Base-by-base conservation (phyloP, 2,113 vertebrate genomes). In the Casuarius casuarius region DNA sequence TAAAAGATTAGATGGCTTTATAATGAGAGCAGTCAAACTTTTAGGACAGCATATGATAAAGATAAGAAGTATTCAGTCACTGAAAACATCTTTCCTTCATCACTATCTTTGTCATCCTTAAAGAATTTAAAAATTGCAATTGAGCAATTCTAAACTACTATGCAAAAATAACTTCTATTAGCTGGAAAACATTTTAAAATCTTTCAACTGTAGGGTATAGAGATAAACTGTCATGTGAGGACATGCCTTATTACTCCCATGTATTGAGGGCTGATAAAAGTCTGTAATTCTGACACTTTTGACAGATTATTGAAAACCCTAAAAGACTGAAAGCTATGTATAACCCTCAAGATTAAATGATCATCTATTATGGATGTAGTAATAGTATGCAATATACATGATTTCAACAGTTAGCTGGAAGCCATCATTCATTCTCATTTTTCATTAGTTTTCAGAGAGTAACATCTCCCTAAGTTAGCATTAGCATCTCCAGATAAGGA, bases 1-100 rank as follows among this genome's bases (percentile, higher is more conserved):
- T 66, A 80, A 80, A 96, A 96, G 94, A 96, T 95, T 80, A 93
- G 94, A 95, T 93, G 92, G 78, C 82, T 94, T 93, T 93, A 93
- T 96, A 96, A 96, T 93, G 92, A 90, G 72, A 96, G 79, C 93
- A 96, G 91, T 90, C 82, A 93, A 96, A 96, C 71, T 96, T 95
- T 65, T 93, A 88, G 92, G 71, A 80, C 72, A 93, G 87, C 71
- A 31, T 83, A 78, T 92, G 92, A 88, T 91, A 88, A 80, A 95
- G 93, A 96, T 96, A 96, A 97, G 90, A 71, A 88, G 18, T 40
- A 76, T 85, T 94, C 93, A 96, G 90, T 49, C 75, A 77, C 71
- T 5, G 7, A 80, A 94, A 96, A 95, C 59, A 31, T 92, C 74
- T 84, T 95, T 87, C 71, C 89, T 92, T 95, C 94, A 94, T 93